Evolutionary conservation across 2,113 vertebrate genomes (phyloP).

Genomic region (Muntiacus muntjak): DNA sequence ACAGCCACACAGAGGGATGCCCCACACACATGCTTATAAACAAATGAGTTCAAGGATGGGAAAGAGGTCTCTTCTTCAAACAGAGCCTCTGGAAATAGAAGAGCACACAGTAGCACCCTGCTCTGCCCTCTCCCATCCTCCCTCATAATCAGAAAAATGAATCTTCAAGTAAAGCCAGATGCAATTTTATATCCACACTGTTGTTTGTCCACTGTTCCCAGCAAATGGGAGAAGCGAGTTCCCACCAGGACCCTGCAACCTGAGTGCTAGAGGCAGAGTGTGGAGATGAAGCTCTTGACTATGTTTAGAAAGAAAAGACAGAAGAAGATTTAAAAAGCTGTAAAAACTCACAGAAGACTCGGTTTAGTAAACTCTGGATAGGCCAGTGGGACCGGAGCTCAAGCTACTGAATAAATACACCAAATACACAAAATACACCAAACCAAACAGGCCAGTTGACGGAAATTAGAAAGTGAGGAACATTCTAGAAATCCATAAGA

Average conservation of each 20-base stretch:
- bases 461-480: constrained; percentile 21
- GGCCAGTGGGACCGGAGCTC: neutral
- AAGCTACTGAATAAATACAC: neutral
- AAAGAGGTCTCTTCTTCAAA: neutral
- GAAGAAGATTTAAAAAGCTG: neutral
- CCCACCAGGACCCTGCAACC: neutral
- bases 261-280: neutral
- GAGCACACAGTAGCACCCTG: neutral
- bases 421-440: neutral
- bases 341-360: neutral
- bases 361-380: neutral
- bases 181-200: neutral
- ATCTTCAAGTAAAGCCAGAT: neutral
- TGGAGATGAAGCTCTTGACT: neutral
- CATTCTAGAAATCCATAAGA: neutral
- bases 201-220: neutral
- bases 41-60: neutral
- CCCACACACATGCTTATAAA: neutral
- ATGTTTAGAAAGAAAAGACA: constrained; percentile 1
- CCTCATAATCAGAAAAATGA: neutral
- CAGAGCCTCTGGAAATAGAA: neutral
- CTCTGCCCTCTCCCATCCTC: neutral
- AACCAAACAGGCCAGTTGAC: neutral
- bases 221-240: neutral
- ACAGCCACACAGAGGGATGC: neutral